These are phyloP conservation scores for Ormyrus pomaceus DNA, from an alignment of 2,888 invertebrate genomes.

Conservation along the genomic window DNA sequence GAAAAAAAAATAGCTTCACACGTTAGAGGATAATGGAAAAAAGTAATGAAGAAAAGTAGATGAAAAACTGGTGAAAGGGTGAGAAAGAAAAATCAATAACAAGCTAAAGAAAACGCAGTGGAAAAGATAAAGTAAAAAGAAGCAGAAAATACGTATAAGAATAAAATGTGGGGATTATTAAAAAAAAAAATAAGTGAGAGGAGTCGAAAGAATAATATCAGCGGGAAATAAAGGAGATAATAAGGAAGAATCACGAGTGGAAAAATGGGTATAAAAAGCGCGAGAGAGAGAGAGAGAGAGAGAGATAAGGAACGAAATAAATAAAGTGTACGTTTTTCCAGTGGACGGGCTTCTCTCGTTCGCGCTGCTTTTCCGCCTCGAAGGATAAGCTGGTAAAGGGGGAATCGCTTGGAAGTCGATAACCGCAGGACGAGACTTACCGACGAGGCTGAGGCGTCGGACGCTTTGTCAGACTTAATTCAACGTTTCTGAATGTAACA, in stretches of 20 bases:
- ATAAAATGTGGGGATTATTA: too few relatives aligned
- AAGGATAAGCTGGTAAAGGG: slow-evolving; percentile 60
- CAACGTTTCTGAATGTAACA: slow-evolving; percentile 50
- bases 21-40: too few relatives aligned
- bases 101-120: neutral
- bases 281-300: slow-evolving; percentile 8
- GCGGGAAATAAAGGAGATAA: neutral
- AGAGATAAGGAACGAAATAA: slow-evolving; percentile 1
- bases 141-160: neutral
- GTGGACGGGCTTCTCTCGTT: neutral
- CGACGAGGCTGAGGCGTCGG: slow-evolving; percentile 53
- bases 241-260: neutral
- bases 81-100: neutral
- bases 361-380: slow-evolving; percentile 45
- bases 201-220: neutral
- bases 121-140: neutral
- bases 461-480: slow-evolving; percentile 49
- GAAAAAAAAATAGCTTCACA: too few relatives aligned
- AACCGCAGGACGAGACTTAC: slow-evolving; percentile 56
- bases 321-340: slow-evolving; percentile 18
- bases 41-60: too few relatives aligned
- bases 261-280: neutral
- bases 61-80: too few relatives aligned
- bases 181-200: too few relatives aligned
- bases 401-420: slow-evolving; percentile 57